phyloP scores from a whole-genome alignment of 2,113 vertebrate species.

The Xiphias gladius region DNA sequence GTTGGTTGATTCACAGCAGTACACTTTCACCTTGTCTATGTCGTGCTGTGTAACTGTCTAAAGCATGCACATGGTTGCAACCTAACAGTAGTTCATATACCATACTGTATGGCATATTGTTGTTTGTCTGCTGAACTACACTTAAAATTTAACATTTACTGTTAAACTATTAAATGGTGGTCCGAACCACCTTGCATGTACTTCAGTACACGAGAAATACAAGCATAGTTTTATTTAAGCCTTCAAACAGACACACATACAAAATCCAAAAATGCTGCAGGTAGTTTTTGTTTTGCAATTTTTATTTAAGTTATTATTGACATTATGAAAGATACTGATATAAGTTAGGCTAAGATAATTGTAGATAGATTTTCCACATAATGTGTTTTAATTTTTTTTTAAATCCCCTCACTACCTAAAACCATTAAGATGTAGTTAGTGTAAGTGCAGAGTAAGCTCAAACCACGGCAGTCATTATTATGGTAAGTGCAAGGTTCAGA shows the following conservation, averaged over 20 bases:
- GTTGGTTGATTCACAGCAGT: background rate
- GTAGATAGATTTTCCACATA: background rate
- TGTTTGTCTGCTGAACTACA: background rate
- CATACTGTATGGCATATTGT: background rate
- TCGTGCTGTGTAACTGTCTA: background rate
- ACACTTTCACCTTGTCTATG: background rate
- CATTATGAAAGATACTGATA: no score
- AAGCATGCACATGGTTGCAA: background rate
- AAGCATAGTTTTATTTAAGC: background rate
- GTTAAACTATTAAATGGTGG: background rate
- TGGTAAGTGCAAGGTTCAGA: background rate
- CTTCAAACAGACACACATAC: background rate
- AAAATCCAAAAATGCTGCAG: background rate
- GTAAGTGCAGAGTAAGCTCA: background rate
- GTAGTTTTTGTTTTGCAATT: background rate
- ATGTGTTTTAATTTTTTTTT: background rate
- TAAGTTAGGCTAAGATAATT: background rate
- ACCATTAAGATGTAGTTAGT: slow-evolving; percentile 14
- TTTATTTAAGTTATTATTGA: background rate
- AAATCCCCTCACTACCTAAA: background rate
- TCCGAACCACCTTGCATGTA: no score
- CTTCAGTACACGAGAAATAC: background rate
- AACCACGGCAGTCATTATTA: slow-evolving; percentile 8
- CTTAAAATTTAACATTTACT: background rate
- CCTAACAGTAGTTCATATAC: background rate